These are phyloP conservation scores for Mustela nigripes DNA, from an alignment of 2,113 vertebrate genomes.

Conservation along the genomic window DNA sequence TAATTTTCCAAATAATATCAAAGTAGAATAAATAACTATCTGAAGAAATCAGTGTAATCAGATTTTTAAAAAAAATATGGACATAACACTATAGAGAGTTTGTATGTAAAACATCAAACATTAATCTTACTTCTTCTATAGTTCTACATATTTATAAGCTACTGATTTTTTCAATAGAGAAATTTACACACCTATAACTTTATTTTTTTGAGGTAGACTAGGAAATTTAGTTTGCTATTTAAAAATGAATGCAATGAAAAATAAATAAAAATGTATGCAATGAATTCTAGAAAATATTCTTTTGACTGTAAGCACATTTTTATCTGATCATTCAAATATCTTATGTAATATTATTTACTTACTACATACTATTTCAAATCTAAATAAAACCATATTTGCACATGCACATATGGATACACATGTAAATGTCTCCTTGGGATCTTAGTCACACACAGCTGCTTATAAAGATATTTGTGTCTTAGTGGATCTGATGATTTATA, in stretches of 20 bases:
- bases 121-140: not conserved
- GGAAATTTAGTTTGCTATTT: not conserved
- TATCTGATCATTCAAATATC: not conserved
- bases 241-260: not conserved
- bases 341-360: not conserved
- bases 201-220: not conserved
- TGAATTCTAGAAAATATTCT: not conserved
- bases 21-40: not conserved
- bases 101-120: not conserved
- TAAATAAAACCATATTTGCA: not conserved
- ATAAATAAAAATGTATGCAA: not conserved
- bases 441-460: not conserved
- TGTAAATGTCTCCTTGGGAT: not conserved
- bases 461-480: not conserved
- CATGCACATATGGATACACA: not conserved
- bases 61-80: not conserved
- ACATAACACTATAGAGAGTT: not conserved
- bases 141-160: slow-evolving; percentile 13
- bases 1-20: slow-evolving; percentile 22
- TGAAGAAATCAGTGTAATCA: not conserved
- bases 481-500: not conserved
- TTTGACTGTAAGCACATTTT: not conserved
- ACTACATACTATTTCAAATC: not conserved
- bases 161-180: not conserved
- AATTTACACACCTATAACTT: not conserved